phyloP scores from a whole-genome alignment of 2,113 vertebrate species.

The Chrysochloris asiatica region DNA sequence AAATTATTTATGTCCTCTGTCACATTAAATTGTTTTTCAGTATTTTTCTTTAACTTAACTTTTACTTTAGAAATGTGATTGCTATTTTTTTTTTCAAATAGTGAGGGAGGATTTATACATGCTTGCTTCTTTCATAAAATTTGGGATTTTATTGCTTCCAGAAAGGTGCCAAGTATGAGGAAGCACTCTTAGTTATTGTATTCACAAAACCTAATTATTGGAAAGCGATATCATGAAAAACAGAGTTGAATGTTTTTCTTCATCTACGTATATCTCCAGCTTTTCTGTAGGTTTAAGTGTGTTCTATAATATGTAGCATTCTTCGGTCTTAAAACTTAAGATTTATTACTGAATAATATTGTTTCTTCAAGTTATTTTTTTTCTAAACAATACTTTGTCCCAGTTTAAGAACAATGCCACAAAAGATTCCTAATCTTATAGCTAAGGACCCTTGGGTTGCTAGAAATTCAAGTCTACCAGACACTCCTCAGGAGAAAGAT shows the following conservation, averaged over 20 bases:
- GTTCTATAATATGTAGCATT: neutral
- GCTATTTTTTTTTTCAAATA: neutral
- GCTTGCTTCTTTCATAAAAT: neutral
- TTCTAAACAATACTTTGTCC: neutral
- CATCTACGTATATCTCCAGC: neutral
- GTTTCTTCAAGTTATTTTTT: neutral
- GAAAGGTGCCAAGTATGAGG: neutral
- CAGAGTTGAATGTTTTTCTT: neutral
- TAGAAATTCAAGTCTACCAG: no score
- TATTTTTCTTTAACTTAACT: neutral
- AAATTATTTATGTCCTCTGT: neutral
- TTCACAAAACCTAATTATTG: neutral
- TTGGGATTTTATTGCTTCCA: neutral
- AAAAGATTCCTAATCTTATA: neutral
- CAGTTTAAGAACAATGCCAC: neutral
- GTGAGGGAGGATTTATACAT: neutral
- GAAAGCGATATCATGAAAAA: neutral
- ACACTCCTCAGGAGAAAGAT: no score
- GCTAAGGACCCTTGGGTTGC: no score
- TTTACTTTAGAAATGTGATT: neutral
- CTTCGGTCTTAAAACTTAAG: neutral
- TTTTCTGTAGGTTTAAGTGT: neutral
- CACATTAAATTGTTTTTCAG: neutral
- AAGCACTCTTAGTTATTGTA: neutral
- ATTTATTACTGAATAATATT: neutral